These are phyloP conservation scores for Drosophila niveifrons DNA, from an alignment of 2,888 invertebrate genomes.

Conservation along the genomic window DNA sequence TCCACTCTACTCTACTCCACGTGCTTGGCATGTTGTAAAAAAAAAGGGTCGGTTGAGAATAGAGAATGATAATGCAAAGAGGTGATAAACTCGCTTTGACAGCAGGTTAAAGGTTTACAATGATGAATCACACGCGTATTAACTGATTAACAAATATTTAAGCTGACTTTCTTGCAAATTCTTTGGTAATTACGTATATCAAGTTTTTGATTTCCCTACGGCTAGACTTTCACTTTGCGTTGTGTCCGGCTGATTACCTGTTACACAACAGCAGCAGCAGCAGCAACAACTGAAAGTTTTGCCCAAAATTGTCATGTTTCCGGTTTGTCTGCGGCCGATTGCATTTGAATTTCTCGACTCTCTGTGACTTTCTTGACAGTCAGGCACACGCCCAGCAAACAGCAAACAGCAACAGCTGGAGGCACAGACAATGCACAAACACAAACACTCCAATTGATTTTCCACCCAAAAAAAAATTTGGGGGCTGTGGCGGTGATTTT, in stretches of 20 bases:
- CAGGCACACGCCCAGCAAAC: constrained; percentile 33
- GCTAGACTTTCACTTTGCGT: constrained; percentile 60
- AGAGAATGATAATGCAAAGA: constrained; percentile 15
- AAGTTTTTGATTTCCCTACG: constrained; percentile 22
- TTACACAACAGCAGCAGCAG: no score
- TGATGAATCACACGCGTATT: constrained; percentile 26
- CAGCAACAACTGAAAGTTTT: constrained; percentile 20
- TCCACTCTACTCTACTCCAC: not conserved
- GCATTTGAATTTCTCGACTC: constrained; percentile 21
- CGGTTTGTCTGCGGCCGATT: constrained; percentile 34
- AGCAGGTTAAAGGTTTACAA: constrained; percentile 13
- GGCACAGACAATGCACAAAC: constrained; percentile 22
- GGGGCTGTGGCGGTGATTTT: constrained; percentile 34
- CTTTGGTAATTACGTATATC: constrained; percentile 1
- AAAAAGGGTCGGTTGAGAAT: constrained; percentile 2
- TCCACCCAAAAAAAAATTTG: not conserved
- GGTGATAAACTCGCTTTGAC: constrained; percentile 8
- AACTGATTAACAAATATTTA: constrained; percentile 27
- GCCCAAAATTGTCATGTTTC: constrained; percentile 50
- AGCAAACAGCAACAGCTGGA: constrained; percentile 10
- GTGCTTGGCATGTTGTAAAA: constrained; percentile 10
- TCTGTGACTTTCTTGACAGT: no score
- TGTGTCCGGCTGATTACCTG: constrained; percentile 49
- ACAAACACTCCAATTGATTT: constrained; percentile 37
- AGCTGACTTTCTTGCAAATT: constrained; percentile 6